Evolutionary conservation across 2,797 vertebrate species (phyloP), one percentile per base, ranked within the genome.

Genomic region (Helostoma temminkii): DNA sequence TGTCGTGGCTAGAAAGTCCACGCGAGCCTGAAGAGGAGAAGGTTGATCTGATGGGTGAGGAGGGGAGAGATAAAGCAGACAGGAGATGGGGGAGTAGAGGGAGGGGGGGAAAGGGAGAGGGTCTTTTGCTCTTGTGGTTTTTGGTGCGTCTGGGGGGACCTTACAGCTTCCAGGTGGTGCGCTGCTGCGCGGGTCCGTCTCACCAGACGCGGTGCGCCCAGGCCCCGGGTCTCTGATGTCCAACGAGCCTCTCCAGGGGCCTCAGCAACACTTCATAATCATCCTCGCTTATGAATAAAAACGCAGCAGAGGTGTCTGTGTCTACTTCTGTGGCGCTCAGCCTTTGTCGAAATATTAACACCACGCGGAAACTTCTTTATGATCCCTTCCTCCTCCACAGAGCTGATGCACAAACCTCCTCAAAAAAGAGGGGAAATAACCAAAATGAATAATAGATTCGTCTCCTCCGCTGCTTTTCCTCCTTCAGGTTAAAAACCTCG

Each of bases 111-210:
- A 47, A 25, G 28, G 47, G 77, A 52, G 58, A 47, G 55, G 62
- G 34, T 54, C 54, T 47, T 21, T 18, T 16, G 5, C 2, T 8
- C 18, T 22, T 22, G 50, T 16, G 55, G 58, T 10, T 69, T n/a
- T 80, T 36, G 61, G 80, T 68, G 87, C 78, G 79, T 78, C 76
- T 74, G 61, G 71, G 43, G n/a, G 81, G 82, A 81, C 49, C 74
- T 83, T 83, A 62, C 77, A 87, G 87, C 87, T 92, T 89, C 88
- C 90, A 91, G 90, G 88, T 91, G 89, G 81, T 74, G 82, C 76
- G 75, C 69, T 36, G 61, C 66, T 42, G 83, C 71, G 63, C 78
- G 67, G 69, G 50, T 80, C 66, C 52, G 71, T 87, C 70, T 77
- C 46, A 3, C 58, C 74, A 78, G 83, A 86, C 82, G 63, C 89